Percentiles rank a stretch among this genome's conserved stretches.
Conservation (phyloP, 2,797 vertebrate genomes). For the Hemibagrus guttatus region DNA sequence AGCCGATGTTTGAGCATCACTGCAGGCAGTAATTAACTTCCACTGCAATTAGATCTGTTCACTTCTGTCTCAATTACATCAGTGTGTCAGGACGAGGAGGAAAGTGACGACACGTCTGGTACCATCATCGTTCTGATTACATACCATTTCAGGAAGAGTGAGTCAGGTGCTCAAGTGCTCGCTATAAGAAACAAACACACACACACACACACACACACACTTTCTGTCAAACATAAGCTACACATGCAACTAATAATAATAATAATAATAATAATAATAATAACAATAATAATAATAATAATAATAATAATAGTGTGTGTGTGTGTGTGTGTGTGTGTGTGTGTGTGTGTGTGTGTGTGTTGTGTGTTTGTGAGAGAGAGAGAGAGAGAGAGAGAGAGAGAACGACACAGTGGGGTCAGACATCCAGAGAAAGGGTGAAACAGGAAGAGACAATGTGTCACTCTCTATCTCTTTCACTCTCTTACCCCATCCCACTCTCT, state of each 20-base stretch:
- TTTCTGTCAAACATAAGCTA: neutral
- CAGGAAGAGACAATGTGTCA: too few relatives aligned
- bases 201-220: too few relatives aligned
- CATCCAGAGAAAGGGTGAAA: too few relatives aligned
- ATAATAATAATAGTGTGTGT: neutral
- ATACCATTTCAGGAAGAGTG: neutral
- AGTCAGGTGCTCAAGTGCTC: neutral
- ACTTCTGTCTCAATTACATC: slow-evolving; percentile 60
- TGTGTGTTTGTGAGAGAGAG: neutral
- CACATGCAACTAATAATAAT: neutral
- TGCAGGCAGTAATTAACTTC: slow-evolving; percentile 83
- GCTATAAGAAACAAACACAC: neutral
- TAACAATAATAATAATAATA: neutral
- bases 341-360: neutral
- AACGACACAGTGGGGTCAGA: too few relatives aligned
- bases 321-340: slow-evolving; percentile 5
- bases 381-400: too few relatives aligned
- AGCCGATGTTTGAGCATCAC: slow-evolving; percentile 71
- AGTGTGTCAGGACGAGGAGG: neutral
- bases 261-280: neutral
- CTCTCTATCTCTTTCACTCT: too few relatives aligned
- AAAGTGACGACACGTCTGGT: neutral
- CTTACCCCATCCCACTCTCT: too few relatives aligned
- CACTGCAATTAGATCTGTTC: slow-evolving; percentile 80
- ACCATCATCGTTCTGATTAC: neutral